These are phyloP conservation scores for Chaetura pelagica DNA, from an alignment of 2,113 vertebrate species.

Conservation along the genomic window DNA sequence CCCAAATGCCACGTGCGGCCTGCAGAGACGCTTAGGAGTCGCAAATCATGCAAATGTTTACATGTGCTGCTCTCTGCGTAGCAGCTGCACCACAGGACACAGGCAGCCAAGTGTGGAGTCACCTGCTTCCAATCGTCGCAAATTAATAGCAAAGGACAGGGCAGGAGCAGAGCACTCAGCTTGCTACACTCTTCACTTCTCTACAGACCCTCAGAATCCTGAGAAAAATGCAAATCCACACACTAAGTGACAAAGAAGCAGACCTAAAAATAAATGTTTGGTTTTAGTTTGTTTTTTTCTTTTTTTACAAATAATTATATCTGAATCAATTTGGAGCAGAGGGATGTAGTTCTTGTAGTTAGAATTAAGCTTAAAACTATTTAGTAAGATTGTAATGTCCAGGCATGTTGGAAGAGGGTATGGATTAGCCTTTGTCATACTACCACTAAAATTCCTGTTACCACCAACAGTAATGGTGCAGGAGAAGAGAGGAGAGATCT, in stretches of 20 bases:
- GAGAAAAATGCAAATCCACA: not conserved
- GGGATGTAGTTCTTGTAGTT: not conserved
- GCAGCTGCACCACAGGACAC: slow-evolving; percentile 49
- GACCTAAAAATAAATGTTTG: not conserved
- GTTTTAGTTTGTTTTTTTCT: not conserved
- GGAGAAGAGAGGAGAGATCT: not conserved
- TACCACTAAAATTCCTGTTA: not conserved
- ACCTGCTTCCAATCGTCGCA: slow-evolving; percentile 7
- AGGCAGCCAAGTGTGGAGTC: slow-evolving; percentile 56
- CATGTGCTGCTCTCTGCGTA: slow-evolving; percentile 28
- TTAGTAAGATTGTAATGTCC: not conserved
- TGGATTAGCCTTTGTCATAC: not conserved
- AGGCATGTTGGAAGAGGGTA: not conserved
- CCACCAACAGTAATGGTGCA: not conserved
- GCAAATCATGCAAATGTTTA: slow-evolving; percentile 41
- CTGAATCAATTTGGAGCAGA: not conserved
- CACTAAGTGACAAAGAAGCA: not conserved
- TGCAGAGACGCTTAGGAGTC: not conserved
- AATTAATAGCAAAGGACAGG: slow-evolving; percentile 8
- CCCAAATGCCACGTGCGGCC: slow-evolving; percentile 1
- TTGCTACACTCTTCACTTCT: not conserved
- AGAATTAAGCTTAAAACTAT: not conserved
- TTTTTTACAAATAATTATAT: not conserved
- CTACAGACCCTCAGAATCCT: not conserved
- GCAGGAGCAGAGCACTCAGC: not conserved